Evolutionary conservation across 2,797 vertebrate species (phyloP), one percentile per base, ranked within the genome.

Genomic region (Micrastur ruficollis): DNA sequence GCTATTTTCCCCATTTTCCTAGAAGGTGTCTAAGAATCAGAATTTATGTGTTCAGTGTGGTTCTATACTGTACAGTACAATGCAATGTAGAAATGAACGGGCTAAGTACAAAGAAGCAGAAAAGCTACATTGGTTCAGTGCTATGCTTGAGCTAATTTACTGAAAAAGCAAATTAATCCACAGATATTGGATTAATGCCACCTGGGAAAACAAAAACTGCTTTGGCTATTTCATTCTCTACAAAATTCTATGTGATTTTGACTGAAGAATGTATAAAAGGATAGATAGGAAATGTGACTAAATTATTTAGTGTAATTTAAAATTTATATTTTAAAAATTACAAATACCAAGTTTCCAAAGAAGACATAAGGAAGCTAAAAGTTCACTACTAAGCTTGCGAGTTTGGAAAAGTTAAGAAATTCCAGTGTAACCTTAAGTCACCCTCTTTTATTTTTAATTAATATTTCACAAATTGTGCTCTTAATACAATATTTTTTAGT

Each of bases 21-120:
- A n/a, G 32, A 68, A 67, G 26, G 32, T 32, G 14, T 8, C 26
- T 61, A 50, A 80, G 62, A 89, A 91, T 23, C 23, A 67, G 21
- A 71, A n/a, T 15, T 78, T 63, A 34, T 0, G 0, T 16, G 4
- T 70, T 79, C 23, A 9, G 7, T 21, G 15, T 61, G 26, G 65
- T 95, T 81, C 62, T 79, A 14, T 52, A 49, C 11, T 55, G 12
- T 66, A 44, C 14, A 66, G 8, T 9, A 81, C 16, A 65, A 26
- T 29, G 9, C 13, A 53, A 58, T 31, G 19, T 42, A 82, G n/a
- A 93, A 92, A 84, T 65, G 17, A 94, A 86, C 32, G 5, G 25
- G 2, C 13, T 83, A 21, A 3, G 7, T 27, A 19, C 16, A 90
- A 86, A 58, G 20, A 88, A 67, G 18, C 10, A 87, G 36, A 90